Evolutionary conservation across 2,888 invertebrate genomes (phyloP), one percentile per base, ranked within the genome.

Genomic region (Panopea generosa): DNA sequence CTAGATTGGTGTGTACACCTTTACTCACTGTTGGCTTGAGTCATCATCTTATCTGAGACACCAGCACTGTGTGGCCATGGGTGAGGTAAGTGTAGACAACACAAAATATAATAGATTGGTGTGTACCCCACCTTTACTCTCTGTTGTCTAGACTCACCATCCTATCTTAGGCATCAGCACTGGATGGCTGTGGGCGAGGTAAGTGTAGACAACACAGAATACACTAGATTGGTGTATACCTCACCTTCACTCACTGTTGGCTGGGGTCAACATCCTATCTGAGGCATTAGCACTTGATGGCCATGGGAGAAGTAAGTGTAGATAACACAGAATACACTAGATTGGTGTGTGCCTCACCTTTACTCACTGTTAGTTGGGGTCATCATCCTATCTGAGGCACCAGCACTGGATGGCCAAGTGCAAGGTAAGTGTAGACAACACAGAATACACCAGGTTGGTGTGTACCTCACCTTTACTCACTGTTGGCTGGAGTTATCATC

Each of bases 31-130:
- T 50, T 70, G 22, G 82, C 74, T 38, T 74, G 77, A 18, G 24
- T 79, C 2, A 77, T 79, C 0, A n/a, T 82, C 4, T 62, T 82
- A 0, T 74, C 82, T 14, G 79, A 79, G 49, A 79, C 82, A 20
- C 82, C 82, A n/a, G 40, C 56, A 2, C n/a, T 40, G 14, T 7
- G 14, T 40, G 40, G 7, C 40, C 9, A 16, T 16, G 14, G 14
- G 40, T 11, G 9, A 40, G 40, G 7, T 40, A 40, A 11, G 14
- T 40, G 40, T 16, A 40, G 7, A 43, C 73, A 1, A 83, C 77
- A 20, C 77, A 70, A 22, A 77, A 50, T 26, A 24, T 77, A 18
- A 59, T 83, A 1, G 83, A 83, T 45, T 74, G 74, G 74, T 27
- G 80, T n/a, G 49, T 76, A 3, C 80, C 83, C 1, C 60, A 74